A percentile compares a stretch with the other conserved stretches of the same genome.
These are phyloP conservation scores for Acrocyrtus sp. DNA, from an alignment of 2,888 invertebrate genomes.

Conservation along the genomic window DNA sequence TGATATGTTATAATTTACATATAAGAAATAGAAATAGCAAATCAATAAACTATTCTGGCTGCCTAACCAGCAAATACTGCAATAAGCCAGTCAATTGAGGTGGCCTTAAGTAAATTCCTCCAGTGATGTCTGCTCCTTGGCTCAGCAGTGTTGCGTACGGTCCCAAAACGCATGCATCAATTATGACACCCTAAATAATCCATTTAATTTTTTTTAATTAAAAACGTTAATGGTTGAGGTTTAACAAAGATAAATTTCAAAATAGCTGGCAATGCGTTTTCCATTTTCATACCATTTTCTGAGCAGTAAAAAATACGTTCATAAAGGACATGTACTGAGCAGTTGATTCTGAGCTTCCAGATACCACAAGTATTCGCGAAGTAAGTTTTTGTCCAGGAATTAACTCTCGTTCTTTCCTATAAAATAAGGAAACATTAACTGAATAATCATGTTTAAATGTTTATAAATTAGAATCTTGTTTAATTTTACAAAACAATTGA, in stretches of 20 bases:
- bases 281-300: constrained; percentile 76
- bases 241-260: too few relatives aligned
- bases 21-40: neutral
- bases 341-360: constrained; percentile 90
- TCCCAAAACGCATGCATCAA: constrained; percentile 93
- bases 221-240: neutral
- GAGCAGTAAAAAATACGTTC: constrained; percentile 98
- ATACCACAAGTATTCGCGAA: constrained; percentile 84
- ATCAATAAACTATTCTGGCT: too few relatives aligned
- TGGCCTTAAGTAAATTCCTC: constrained; percentile 89
- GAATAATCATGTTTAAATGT: too few relatives aligned
- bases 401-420: constrained; percentile 67
- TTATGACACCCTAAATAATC: constrained; percentile 77
- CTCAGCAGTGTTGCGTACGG: constrained; percentile 90
- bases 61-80: constrained; percentile 85
- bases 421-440: too few relatives aligned
- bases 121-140: constrained; percentile 97
- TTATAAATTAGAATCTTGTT: too few relatives aligned
- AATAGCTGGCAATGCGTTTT: too few relatives aligned
- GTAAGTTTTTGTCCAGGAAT: constrained; percentile 71
- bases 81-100: constrained; percentile 86
- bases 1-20: neutral
- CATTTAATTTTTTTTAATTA: neutral
- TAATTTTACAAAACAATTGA: too few relatives aligned
- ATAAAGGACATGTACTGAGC: constrained; percentile 98